A percentile compares a stretch with the other conserved stretches of the same genome.
phyloP scores from a whole-genome alignment of 2,797 vertebrate genomes.

The Eurystomus glaucurus region DNA sequence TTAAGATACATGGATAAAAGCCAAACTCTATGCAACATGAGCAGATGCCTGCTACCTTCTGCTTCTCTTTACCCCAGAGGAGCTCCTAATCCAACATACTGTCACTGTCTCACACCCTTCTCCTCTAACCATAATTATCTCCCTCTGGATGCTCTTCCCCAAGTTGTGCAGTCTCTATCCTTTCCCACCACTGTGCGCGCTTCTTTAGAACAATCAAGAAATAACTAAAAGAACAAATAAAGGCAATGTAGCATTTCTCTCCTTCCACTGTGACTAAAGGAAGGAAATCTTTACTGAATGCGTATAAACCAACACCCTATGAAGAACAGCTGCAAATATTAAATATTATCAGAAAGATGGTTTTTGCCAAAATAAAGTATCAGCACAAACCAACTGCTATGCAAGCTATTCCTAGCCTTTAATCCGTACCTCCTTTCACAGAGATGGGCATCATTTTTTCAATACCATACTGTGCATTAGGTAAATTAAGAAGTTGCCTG shows the following conservation, averaged over 20 bases:
- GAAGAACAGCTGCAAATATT: neutral
- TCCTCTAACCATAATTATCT: neutral
- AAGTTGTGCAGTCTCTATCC: neutral
- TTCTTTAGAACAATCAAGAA: neutral
- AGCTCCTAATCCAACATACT: neutral
- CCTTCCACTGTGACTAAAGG: neutral
- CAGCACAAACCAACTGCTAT: neutral
- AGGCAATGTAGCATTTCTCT: neutral
- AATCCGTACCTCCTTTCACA: neutral
- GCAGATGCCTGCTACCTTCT: slow-evolving; percentile 35
- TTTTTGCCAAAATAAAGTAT: neutral
- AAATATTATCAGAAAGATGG: neutral
- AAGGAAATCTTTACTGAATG: neutral
- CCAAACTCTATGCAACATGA: neutral
- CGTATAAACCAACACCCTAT: neutral
- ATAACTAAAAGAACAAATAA: neutral
- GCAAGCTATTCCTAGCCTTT: neutral
- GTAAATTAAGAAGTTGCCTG: neutral
- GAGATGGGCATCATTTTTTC: neutral
- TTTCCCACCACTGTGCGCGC: accelerated
- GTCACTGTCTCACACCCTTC: slow-evolving; percentile 29
- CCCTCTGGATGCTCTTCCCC: neutral
- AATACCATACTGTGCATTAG: neutral
- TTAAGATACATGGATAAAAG: neutral
- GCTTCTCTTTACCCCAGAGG: neutral